Base-by-base conservation (phyloP, 1,140 invertebrate genomes). In the Drosophila persimilis region DNA sequence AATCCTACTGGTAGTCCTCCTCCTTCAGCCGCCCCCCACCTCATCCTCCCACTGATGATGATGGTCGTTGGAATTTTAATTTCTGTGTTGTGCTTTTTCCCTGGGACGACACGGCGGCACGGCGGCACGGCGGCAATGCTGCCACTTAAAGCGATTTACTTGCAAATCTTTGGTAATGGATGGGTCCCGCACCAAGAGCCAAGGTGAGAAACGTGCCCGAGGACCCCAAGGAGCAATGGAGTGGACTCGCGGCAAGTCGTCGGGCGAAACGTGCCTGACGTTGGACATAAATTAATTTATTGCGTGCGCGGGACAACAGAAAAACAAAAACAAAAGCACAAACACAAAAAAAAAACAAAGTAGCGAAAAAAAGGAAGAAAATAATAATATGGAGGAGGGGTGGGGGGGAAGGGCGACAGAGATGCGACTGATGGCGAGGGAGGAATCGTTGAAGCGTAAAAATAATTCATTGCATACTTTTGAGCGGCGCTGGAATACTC, bases 281-380 rank as follows among this genome's bases (percentile, higher is more conserved):
- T 72, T 71, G 83, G 84, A 86, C 83, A 86, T 86, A 86, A 86
- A 86, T 86, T 86, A 86, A 86, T 86, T 86, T 86, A 86, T 86
- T 86, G 83, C 83, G 83, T 86, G 83, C 80, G 64, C 61, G 77
- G 75, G 64, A 64, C 80, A 69, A 88, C 58, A 81, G 73, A 76
- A 78, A 81, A 81, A 77, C 56, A 55, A 69, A 51, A 71, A 44
- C 51, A 20, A 20, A 20, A 20, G 20, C 20, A 20, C 20, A 20
- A 20, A 60, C 46, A 52, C 50, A 60, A 39, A 69, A 73, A 57
- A n/a, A n/a, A 73, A 39, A 69, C 73, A 57, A 73, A 63, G 17
- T 58, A 57, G 50, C 44, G 77, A 57, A 80, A 29, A 20, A 20
- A 20, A 20, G 2, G 20, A 20, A 20, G 17, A 17, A 17, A 17